Evolutionary conservation across 2,113 vertebrate genomes (phyloP), one percentile per base, ranked within the genome.

Genomic region (Charina bottae): DNA sequence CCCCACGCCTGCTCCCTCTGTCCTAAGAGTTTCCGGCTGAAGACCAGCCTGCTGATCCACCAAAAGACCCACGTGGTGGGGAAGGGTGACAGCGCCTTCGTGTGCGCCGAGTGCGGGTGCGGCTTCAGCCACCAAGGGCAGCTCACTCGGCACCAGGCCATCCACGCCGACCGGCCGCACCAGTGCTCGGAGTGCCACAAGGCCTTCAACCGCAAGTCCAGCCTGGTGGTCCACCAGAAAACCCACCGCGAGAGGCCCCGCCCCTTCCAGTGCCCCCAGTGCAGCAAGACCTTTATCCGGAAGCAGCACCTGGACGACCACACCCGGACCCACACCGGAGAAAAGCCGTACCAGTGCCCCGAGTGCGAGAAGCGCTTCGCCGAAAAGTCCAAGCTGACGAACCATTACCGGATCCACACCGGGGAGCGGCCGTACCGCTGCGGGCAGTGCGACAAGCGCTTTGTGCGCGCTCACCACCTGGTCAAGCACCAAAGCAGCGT

Each of bases 101-200:
- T 89, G 2, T 90, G 88, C 33, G 49, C 88, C 0, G 33, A 92
- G 3, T 92, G 83, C 26, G 90, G 87, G 6, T 59, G 93, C 0
- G 92, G 90, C n/a, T 96, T 96, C 46, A 93, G 94, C 64, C 94
- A 92, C 85, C 87, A 92, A 46, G 93, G 60, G 56, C 92, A 95
- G 4, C 89, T 91, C 17, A 90, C 89, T 2, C 88, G 92, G n/a
- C 95, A 95, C 12, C 93, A 92, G 58, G 62, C 89, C 7, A 68
- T 92, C 53, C 94, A 95, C 24, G 64, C 89, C 0, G 90, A 94
- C 53, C 54, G 91, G 78, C 90, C 91, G 2, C 94, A 94, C 54
- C 85, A 93, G 56, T 95, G 90, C 49, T 24, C 89, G 0, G 88
- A 92, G 23, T 92, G 87, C 84, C 90, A 59, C 49, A 95, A 94